A percentile compares a stretch with the other conserved stretches of the same genome.
phyloP scores from a whole-genome alignment of 2,113 vertebrate species.

The Agelaius phoeniceus region DNA sequence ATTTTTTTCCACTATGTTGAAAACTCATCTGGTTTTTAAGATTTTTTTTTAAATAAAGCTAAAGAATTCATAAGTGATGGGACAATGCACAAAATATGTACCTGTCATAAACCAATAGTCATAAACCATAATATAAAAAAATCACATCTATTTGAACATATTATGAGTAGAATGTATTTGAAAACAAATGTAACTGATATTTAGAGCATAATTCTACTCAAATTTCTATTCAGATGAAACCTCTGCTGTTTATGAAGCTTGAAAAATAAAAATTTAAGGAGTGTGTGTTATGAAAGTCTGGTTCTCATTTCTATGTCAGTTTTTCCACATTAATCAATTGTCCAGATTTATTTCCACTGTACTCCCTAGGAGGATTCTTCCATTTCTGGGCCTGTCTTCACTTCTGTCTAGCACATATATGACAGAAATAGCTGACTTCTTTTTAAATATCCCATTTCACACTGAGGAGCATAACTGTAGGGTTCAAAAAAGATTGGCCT shows the following conservation, averaged over 20 bases:
- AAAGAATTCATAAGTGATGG: background rate
- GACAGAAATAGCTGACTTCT: background rate
- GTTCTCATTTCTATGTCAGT: slow-evolving; percentile 10
- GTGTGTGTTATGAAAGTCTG: background rate
- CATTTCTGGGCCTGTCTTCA: background rate
- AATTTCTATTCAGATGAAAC: background rate
- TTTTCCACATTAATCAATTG: slow-evolving; percentile 28
- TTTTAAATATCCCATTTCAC: background rate
- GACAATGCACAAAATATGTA: background rate
- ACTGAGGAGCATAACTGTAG: background rate
- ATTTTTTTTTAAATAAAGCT: background rate
- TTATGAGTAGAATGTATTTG: background rate
- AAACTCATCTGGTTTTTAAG: background rate
- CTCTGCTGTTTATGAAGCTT: background rate
- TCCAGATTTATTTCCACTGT: slow-evolving; percentile 15
- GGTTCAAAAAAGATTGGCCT: background rate
- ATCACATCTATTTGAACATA: background rate
- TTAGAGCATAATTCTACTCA: background rate
- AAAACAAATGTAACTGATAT: background rate
- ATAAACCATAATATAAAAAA: background rate
- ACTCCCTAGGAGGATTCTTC: slow-evolving; percentile 4
- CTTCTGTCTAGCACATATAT: slow-evolving; percentile 2
- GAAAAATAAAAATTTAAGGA: slow-evolving; percentile 8
- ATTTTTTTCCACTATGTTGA: background rate
- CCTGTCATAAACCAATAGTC: background rate